Evolutionary conservation across 2,113 vertebrate species (phyloP), one percentile per base, ranked within the genome.

Genomic region (Percopsis transmontana): DNA sequence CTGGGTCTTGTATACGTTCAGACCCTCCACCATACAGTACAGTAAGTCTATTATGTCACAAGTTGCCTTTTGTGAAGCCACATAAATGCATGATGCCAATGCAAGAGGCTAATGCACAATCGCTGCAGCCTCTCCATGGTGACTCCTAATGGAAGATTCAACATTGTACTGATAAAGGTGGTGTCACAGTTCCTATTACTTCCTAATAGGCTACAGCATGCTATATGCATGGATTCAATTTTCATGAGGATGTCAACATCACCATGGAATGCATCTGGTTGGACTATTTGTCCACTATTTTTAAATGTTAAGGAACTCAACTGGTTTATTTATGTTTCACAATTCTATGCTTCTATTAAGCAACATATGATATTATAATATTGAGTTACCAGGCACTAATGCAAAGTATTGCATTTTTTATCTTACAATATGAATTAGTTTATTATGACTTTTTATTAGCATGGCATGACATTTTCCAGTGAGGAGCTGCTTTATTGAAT

Each of bases 401-500:
- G 39, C 39, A 5, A 39, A 68, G 47, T 65, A 47, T 47, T 47
- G 45, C 15, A 47, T 47, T n/a, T n/a, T n/a, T n/a, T n/a, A n/a
- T n/a, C n/a, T n/a, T n/a, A n/a, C n/a, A n/a, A n/a, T n/a, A n/a
- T n/a, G n/a, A n/a, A n/a, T n/a, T n/a, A n/a, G n/a, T n/a, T n/a
- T n/a, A n/a, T n/a, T n/a, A n/a, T n/a, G 15, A 4, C 45, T 47
- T 47, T 47, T 5, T 40, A 40, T 8, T 40, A 40, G 11, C 2
- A n/a, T 40, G 39, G 11, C 11, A 8, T 40, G 14, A 47, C 45
- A 47, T 47, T 47, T 47, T 47, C 14, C 45, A 47, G 45, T 47
- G n/a, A 47, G 45, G 39, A 11, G 6, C 39, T 40, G 39, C 39
- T 40, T 40, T 11, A 40, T 11, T 11, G 39, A 40, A 40, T 40